Evolutionary conservation across 2,113 vertebrate species (phyloP).

Genomic region (Apaloderma vittatum): DNA sequence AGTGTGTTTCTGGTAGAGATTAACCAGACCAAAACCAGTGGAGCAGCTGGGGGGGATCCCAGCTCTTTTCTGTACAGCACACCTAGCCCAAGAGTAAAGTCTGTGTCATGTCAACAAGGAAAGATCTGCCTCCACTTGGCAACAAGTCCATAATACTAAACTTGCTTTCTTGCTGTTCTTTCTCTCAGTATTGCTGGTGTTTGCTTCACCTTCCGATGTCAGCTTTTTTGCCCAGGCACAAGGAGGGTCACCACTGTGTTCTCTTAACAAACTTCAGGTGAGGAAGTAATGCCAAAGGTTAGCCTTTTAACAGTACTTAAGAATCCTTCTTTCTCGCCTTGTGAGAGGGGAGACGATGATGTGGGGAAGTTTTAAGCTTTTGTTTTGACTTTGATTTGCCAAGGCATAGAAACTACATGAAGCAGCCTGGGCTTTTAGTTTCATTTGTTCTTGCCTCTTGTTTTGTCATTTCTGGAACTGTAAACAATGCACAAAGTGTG

Average conservation of each 20-base stretch:
- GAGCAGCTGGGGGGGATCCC: constrained; percentile 62
- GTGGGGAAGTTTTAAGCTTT: not conserved
- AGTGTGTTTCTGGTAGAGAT: constrained; percentile 36
- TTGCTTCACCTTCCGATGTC: not conserved
- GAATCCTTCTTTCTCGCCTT: not conserved
- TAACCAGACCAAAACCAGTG: constrained; percentile 46
- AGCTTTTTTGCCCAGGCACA: not conserved
- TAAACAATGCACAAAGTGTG: not conserved
- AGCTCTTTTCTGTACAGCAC: constrained; percentile 2
- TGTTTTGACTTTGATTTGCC: not conserved
- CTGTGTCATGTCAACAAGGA: constrained; percentile 50
- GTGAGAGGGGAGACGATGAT: not conserved
- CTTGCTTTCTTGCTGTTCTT: constrained; percentile 25
- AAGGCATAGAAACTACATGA: not conserved
- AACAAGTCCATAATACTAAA: not conserved
- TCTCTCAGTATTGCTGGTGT: constrained; percentile 14
- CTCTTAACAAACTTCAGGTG: not conserved
- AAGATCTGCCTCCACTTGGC: constrained; percentile 56
- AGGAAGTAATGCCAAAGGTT: not conserved
- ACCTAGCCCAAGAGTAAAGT: constrained; percentile 59
- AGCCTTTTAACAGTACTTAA: not conserved
- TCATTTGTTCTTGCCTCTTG: not conserved
- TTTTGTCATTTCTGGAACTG: constrained; percentile 24
- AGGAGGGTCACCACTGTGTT: not conserved
- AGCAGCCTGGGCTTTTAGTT: not conserved